These are phyloP conservation scores for Syngnathus scovelli DNA, from an alignment of 2,113 vertebrate genomes.

Conservation along the genomic window DNA sequence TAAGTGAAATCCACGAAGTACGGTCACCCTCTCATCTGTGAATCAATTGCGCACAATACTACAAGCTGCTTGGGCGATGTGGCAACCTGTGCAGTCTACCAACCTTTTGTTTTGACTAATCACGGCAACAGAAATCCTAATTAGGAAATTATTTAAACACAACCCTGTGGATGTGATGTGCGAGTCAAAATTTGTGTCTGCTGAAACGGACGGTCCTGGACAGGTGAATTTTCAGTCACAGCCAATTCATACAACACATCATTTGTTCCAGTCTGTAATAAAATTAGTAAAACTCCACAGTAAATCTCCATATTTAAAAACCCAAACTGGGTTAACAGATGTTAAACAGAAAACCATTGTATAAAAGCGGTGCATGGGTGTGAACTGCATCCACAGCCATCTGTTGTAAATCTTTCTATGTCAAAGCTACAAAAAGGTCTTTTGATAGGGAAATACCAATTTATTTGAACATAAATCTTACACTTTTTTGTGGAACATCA, in stretches of 20 bases:
- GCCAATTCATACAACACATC: conserved; percentile 53
- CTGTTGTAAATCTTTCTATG: background rate
- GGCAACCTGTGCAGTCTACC: no score
- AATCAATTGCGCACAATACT: background rate
- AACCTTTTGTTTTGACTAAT: no score
- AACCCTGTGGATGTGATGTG: conserved; percentile 33
- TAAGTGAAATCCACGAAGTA: no score
- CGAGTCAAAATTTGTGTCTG: conserved; percentile 35
- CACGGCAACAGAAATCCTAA: no score
- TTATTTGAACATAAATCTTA: no score
- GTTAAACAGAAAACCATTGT: conserved; percentile 26
- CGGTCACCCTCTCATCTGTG: no score
- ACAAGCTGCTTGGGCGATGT: no score
- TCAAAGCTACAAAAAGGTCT: conserved; percentile 9
- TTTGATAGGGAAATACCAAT: no score
- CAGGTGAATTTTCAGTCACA: conserved; percentile 37
- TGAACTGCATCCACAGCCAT: background rate
- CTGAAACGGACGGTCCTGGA: background rate
- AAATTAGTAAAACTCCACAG: conserved; percentile 65
- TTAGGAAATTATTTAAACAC: no score
- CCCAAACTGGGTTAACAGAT: conserved; percentile 28
- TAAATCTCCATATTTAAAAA: conserved; percentile 43
- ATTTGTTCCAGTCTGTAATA: conserved; percentile 66
- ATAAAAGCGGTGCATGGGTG: conserved; percentile 11
- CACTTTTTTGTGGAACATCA: no score